phyloP scores from a whole-genome alignment of 2,797 vertebrate species.

The Sebastes aleutianus region DNA sequence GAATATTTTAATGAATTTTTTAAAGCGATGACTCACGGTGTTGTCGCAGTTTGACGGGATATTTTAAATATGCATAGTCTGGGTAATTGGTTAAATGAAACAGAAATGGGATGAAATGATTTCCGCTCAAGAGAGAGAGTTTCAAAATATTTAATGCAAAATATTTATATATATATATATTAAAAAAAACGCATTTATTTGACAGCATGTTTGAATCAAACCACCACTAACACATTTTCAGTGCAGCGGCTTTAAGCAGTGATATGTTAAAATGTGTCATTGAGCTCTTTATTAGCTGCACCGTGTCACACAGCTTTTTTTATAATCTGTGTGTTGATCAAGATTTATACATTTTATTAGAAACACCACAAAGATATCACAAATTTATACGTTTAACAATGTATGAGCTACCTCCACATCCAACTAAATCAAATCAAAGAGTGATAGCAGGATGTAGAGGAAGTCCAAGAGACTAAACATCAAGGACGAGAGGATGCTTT shows the following conservation, averaged over 20 bases:
- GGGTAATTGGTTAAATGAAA: slow-evolving; percentile 6
- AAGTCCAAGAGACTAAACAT: slow-evolving; percentile 46
- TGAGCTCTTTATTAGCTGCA: slow-evolving; percentile 20
- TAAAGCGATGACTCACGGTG: slow-evolving; percentile 58
- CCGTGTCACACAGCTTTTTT: background rate
- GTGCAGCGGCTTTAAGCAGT: slow-evolving; percentile 1
- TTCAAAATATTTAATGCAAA: slow-evolving; percentile 55
- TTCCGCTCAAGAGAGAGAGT: background rate
- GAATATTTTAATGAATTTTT: slow-evolving; percentile 52
- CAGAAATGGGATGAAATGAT: background rate
- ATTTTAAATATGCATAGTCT: slow-evolving; percentile 3
- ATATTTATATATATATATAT: slow-evolving; percentile 37
- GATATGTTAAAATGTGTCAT: slow-evolving; percentile 1
- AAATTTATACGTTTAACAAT: slow-evolving; percentile 8
- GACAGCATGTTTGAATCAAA: slow-evolving; percentile 37
- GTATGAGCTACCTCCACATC: background rate
- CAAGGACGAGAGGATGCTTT: slow-evolving; percentile 46
- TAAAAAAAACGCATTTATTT: slow-evolving; percentile 16
- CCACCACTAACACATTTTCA: slow-evolving; percentile 11
- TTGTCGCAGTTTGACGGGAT: slow-evolving; percentile 17
- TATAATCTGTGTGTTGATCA: background rate
- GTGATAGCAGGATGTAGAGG: slow-evolving; percentile 41
- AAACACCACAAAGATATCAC: slow-evolving; percentile 26
- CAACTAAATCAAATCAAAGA: slow-evolving; percentile 8
- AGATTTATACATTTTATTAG: slow-evolving; percentile 29